Base-by-base conservation (phyloP, 2,888 invertebrate species). In the Artemia sinica region DNA sequence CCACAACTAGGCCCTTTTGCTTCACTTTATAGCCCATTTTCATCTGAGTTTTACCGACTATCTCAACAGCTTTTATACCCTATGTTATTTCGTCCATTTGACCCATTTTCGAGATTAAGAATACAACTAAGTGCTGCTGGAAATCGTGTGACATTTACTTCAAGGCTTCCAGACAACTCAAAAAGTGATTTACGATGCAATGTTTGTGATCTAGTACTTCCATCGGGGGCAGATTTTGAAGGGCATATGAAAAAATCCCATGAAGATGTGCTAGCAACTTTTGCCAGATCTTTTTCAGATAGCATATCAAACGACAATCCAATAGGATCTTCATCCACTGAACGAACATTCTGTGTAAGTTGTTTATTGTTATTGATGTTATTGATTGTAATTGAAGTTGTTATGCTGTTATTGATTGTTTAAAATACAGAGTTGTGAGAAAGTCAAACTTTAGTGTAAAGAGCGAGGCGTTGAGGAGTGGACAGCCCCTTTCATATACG, bases 11-110 rank as follows among this genome's bases (percentile, higher is more conserved):
- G 58, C 58, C 14, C 58, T 8, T 18, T 58, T n/a, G 10, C 58
- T 58, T 58, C 58, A 14, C 14, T 58, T 10, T 58, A 58, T 18
- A 13, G n/a, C 49, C 18, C 51, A 51, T 48, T 18, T n/a, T 52
- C 63, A 28, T 28, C 63, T 10, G 50, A 50, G 7, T 69, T 69
- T 49, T 58, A 58, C 10, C 58, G 18, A 18, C 58, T 58, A 8
- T 58, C 58, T 1, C 49, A 50, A 4, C 48, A 50, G 8, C 49
- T 67, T n/a, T 63, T 48, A 8, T 50, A 66, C 52, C 63, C 70
- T 51, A 50, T 67, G n/a, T 52, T 67, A 28, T 70, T 68, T 68
- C 68, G 66, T 49, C 71, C 67, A 12, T 69, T 66, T 67, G 69
- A 70, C 49, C 69, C 69, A 41, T 68, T 68, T 48, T 49, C 50